Evolutionary conservation across 2,888 invertebrate genomes (phyloP).

Genomic region (Malacosoma neustria): DNA sequence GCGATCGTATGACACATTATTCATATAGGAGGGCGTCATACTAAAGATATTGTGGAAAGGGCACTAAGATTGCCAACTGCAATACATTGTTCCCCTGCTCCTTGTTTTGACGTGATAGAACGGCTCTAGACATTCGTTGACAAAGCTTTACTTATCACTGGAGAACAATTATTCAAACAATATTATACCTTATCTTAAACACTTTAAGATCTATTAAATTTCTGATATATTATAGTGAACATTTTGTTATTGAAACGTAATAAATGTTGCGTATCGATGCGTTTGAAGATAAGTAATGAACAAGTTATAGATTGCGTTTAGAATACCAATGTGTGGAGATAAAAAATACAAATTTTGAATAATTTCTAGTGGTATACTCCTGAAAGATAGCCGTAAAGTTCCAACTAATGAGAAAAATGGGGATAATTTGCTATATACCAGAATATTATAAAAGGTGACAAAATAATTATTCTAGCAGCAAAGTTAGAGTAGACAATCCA

Average conservation of each 20-base stretch:
- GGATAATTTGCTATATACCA: no score
- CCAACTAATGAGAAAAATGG: no score
- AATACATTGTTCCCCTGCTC: constrained; percentile 63
- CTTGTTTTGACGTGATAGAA: constrained; percentile 72
- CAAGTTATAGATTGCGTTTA: constrained; percentile 55
- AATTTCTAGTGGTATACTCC: no score
- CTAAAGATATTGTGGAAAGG: constrained; percentile 72
- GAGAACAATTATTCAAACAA: not conserved
- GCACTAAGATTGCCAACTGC: constrained; percentile 72
- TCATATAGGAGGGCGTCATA: constrained; percentile 68
- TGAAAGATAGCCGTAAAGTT: no score
- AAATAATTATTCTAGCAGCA: no score
- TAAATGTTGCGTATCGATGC: constrained; percentile 73
- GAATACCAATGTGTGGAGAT: constrained; percentile 44
- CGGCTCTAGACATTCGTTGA: constrained; percentile 49
- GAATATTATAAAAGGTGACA: no score
- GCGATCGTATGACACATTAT: constrained; percentile 68
- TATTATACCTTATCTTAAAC: no score
- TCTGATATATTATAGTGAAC: no score
- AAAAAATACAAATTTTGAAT: constrained; percentile 21
- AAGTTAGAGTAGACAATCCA: no score
- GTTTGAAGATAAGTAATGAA: constrained; percentile 73
- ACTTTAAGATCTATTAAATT: no score
- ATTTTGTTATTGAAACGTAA: constrained; percentile 44
- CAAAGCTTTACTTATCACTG: constrained; percentile 25